Conservation (phyloP, 2,888 invertebrate species). For the Cenopis cana region DNA sequence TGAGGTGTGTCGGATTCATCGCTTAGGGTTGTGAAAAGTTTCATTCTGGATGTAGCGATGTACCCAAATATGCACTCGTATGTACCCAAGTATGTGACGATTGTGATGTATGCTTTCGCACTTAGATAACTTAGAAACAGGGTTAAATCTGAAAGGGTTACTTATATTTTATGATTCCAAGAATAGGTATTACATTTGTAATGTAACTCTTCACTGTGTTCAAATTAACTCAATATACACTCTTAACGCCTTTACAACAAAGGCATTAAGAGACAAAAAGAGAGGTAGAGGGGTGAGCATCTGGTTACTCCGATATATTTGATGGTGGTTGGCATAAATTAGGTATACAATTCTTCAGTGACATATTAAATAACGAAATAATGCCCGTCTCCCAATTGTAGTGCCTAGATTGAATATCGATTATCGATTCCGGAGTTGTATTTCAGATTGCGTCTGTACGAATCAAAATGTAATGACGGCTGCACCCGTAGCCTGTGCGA, state of each 20-base stretch:
- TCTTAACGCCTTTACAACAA: too few relatives aligned
- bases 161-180: too few relatives aligned
- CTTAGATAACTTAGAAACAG: not conserved
- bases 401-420: conserved; percentile 23
- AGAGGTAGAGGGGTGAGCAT: too few relatives aligned
- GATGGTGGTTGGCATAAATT: too few relatives aligned
- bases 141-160: not conserved
- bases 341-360: not conserved
- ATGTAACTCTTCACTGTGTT: too few relatives aligned
- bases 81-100: too few relatives aligned
- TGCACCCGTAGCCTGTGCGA: conserved; percentile 59
- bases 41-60: not conserved
- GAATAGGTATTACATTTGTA: too few relatives aligned
- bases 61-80: too few relatives aligned
- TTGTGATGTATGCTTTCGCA: not conserved
- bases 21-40: not conserved
- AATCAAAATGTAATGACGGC: conserved; percentile 57
- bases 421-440: conserved; percentile 40
- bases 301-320: too few relatives aligned
- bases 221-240: too few relatives aligned
- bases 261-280: too few relatives aligned
- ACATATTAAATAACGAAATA: not conserved
- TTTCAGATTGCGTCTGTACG: conserved; percentile 75
- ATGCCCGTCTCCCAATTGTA: not conserved
- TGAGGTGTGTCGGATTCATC: not conserved